phyloP scores from a whole-genome alignment of 2,113 vertebrate genomes.

The human region DNA sequence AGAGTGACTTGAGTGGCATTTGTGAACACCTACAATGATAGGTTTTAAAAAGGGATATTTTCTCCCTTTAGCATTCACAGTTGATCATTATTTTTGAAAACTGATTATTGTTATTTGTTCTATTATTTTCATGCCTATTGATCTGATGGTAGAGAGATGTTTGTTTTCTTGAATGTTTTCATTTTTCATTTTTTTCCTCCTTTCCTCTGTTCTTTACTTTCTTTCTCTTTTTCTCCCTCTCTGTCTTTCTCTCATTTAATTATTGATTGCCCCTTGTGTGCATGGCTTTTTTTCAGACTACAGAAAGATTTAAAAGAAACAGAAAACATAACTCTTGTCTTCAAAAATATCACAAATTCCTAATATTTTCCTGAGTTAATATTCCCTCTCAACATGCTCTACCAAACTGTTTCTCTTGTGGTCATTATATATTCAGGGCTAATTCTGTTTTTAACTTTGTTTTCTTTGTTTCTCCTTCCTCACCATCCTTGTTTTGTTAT shows the following conservation, averaged over 20 bases:
- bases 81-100: neutral
- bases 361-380: neutral
- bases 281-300: neutral
- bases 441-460: constrained; percentile 21
- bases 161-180: neutral
- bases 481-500: constrained; percentile 10
- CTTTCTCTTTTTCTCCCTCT: neutral
- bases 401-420: neutral
- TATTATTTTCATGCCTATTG: neutral
- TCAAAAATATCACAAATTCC: neutral
- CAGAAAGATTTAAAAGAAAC: neutral
- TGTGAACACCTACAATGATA: neutral
- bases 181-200: neutral
- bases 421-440: neutral
- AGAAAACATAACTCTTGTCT: neutral
- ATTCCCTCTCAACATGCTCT: neutral
- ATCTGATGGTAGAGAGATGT: neutral
- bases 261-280: neutral
- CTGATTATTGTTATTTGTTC: neutral
- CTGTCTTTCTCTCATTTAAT: neutral
- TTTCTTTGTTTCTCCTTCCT: constrained; percentile 23
- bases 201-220: neutral
- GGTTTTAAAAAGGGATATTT: neutral
- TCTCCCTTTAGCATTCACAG: neutral
- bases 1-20: neutral